phyloP scores from a whole-genome alignment of 2,888 invertebrate species.

The Eupithecia inturbata region DNA sequence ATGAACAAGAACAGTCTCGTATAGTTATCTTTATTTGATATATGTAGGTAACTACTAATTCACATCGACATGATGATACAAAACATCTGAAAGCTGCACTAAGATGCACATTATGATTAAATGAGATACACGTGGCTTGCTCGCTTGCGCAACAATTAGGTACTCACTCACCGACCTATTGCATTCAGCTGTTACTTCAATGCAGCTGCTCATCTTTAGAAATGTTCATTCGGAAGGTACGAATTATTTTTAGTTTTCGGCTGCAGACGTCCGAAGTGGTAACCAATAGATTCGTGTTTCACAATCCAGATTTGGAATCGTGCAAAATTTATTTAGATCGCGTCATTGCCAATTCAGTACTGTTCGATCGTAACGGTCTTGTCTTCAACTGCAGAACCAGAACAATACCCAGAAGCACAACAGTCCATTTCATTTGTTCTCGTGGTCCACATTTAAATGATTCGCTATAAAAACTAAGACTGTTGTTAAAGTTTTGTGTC shows the following conservation, averaged over 20 bases:
- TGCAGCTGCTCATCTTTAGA: constrained; percentile 34
- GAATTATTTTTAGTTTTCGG: not conserved
- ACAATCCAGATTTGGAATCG: constrained; percentile 44
- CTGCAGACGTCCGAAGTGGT: not conserved
- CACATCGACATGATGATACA: too few relatives aligned
- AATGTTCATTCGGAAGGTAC: constrained; percentile 24
- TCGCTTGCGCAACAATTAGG: constrained; percentile 33
- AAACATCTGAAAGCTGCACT: constrained; percentile 18
- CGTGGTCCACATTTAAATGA: not conserved
- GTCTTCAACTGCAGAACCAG: constrained; percentile 19
- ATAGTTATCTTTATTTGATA: not conserved
- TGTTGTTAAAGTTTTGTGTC: not conserved
- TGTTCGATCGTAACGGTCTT: constrained; percentile 24
- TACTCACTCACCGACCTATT: constrained; percentile 5
- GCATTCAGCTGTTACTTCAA: constrained; percentile 25
- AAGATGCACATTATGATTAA: constrained; percentile 32
- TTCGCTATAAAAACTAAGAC: not conserved
- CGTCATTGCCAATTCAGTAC: constrained; percentile 34
- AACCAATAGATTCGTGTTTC: constrained; percentile 1
- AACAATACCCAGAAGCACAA: constrained; percentile 4
- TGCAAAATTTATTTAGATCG: constrained; percentile 50
- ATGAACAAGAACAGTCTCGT: not conserved
- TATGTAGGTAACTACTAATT: too few relatives aligned
- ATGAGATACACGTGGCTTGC: constrained; percentile 23
- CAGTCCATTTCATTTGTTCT: not conserved